A percentile compares a stretch with the other conserved stretches of the same genome.
Conservation (phyloP, 1,140 invertebrate species). For the Drosophila pachea region DNA sequence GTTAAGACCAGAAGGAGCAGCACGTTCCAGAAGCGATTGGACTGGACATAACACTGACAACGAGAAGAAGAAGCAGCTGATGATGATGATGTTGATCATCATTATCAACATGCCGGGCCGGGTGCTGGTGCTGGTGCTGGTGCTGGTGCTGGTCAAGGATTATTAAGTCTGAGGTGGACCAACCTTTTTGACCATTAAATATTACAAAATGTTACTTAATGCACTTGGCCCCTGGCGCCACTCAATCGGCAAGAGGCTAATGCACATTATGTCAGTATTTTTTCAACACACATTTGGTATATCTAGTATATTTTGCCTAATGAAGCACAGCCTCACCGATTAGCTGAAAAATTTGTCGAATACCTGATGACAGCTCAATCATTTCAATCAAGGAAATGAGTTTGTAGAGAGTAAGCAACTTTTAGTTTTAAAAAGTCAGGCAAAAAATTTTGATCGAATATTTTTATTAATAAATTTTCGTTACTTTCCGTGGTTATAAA, state of each 20-base stretch:
- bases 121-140: conserved; percentile 17
- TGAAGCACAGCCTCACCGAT: conserved; percentile 22
- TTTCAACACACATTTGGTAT: no score
- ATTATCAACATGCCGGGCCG: conserved; percentile 18
- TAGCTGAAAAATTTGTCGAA: no score
- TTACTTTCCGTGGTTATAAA: no score
- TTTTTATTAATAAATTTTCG: no score
- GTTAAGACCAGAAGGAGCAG: conserved; percentile 23
- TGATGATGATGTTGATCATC: conserved; percentile 28
- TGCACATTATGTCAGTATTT: conserved; percentile 11
- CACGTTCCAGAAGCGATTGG: conserved; percentile 43
- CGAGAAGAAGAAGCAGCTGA: conserved; percentile 12
- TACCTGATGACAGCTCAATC: no score
- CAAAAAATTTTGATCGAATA: no score
- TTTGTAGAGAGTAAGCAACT: no score
- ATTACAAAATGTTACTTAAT: conserved; percentile 44
- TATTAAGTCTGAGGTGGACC: conserved; percentile 23
- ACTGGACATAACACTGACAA: conserved; percentile 17
- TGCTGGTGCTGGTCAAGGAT: conserved; percentile 26
- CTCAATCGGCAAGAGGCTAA: no score
- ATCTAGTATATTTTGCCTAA: conserved; percentile 24
- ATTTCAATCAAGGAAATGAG: no score
- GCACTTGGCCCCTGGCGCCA: conserved; percentile 21
- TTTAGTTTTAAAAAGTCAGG: no score
- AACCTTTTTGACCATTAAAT: conserved; percentile 34